These are phyloP conservation scores for Parotocinclus haroldoi DNA, from an alignment of 2,797 vertebrate species.

Conservation along the genomic window DNA sequence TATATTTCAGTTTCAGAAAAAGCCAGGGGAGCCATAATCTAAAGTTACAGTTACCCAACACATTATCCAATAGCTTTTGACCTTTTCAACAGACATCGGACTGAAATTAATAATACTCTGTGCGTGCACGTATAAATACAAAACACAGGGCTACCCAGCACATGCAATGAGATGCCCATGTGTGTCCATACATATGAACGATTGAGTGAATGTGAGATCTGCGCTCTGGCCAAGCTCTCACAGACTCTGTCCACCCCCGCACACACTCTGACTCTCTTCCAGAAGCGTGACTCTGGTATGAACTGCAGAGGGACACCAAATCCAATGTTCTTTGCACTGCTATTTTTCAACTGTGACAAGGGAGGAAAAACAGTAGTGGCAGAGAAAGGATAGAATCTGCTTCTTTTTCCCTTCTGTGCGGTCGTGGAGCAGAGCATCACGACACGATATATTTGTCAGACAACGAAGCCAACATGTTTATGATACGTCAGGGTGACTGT, in stretches of 20 bases:
- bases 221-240: too few relatives aligned
- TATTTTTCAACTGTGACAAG: slow-evolving; percentile 35
- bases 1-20: slow-evolving; percentile 17
- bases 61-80: slow-evolving; percentile 26
- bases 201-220: slow-evolving; percentile 10
- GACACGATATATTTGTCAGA: slow-evolving; percentile 36
- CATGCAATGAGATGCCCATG: slow-evolving; percentile 2
- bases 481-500: slow-evolving; percentile 6
- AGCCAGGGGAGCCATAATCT: slow-evolving; percentile 19
- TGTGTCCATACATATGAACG: slow-evolving; percentile 9
- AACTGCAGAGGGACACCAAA: slow-evolving; percentile 25
- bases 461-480: slow-evolving; percentile 25
- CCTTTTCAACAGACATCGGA: slow-evolving; percentile 29
- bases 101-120: slow-evolving; percentile 19
- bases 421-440: slow-evolving; percentile 30
- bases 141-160: slow-evolving; percentile 17
- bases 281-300: slow-evolving; percentile 32
- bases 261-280: slow-evolving; percentile 29
- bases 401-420: slow-evolving; percentile 21
- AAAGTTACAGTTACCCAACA: slow-evolving; percentile 28
- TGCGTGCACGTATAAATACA: slow-evolving; percentile 17
- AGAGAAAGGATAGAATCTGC: slow-evolving; percentile 29
- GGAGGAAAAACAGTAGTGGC: slow-evolving; percentile 44
- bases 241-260: not conserved
- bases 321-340: slow-evolving; percentile 42